Base-by-base conservation (phyloP, 1,140 invertebrate genomes). In the Chrysoperla carnea region DNA sequence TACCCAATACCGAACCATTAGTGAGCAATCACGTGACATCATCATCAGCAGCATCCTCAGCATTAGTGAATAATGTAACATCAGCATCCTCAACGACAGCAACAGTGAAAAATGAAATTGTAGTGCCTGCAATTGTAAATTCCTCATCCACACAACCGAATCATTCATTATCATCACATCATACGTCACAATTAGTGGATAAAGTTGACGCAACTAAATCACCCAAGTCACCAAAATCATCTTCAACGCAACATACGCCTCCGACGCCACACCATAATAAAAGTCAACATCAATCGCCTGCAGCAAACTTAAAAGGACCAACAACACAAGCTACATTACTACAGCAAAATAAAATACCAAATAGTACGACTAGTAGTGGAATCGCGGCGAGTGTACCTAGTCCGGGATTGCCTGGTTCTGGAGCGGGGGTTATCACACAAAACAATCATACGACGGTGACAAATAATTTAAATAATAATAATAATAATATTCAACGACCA, bases 1-100 rank as follows among this genome's bases (percentile, higher is more conserved):
- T 77, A 46, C 73, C 70, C 52, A 72, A 73, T 51, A 74, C 72
- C 52, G 73, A 75, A 50, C 63, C 69, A 17, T 65, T 68, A 47
- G 63, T 66, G 46, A 73, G 57, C 55, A 72, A 62, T 54, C 73
- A 65, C 12, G 69, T 61, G 50, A 70, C 57, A 57, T 62, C 65
- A 43, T 62, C 58, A 54, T 63, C 61, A 51, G 66, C 62, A 51
- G 66, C 62, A 62, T 61, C 46, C 58, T 50, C 50, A 54, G 50
- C 50, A 52, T 44, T 58, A 53, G 46, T 51, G 57, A 45, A 44
- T 50, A 40, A 23, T 23, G 17, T 23, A 23, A 23, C 17, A 23
- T 23, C 17, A 40, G 33, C 40, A 35, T 40, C 29, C 36, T 28
- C 29, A 40, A 41, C 40, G 38, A 44, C 9, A 29, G 40, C 17